These are phyloP conservation scores for Erythrolamprus reginae DNA, from an alignment of 2,113 vertebrate species.

Conservation along the genomic window DNA sequence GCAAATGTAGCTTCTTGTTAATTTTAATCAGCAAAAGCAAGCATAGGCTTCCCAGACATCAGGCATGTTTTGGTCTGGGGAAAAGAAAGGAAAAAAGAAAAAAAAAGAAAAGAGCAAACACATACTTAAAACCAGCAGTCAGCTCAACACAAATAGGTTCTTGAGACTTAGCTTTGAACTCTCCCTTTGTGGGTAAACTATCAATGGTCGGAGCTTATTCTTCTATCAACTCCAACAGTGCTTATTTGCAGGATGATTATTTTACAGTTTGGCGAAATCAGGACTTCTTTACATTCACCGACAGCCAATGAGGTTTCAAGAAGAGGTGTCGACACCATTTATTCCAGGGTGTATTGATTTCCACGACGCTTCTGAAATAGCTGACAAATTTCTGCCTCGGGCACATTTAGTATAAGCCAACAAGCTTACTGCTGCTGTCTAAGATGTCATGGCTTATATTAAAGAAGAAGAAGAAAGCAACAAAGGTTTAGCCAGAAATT, in stretches of 20 bases:
- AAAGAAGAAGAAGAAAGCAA: not conserved
- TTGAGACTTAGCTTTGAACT: not conserved
- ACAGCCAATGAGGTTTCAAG: not conserved
- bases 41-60: conserved; percentile 28
- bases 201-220: not conserved
- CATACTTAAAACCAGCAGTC: conserved; percentile 1
- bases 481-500: conserved; percentile 5
- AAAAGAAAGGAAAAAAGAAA: not conserved
- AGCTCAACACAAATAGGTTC: not conserved
- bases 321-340: not conserved
- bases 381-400: conserved; percentile 21
- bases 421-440: conserved; percentile 2
- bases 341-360: conserved; percentile 28
- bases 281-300: conserved; percentile 24
- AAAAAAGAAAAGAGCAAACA: not conserved
- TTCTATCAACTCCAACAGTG: not conserved
- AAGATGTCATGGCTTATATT: conserved; percentile 16
- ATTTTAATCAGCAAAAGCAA: conserved; percentile 33
- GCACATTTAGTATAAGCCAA: not conserved
- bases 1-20: conserved; percentile 6
- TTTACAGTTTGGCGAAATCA: not conserved
- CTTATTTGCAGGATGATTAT: conserved; percentile 25
- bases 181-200: not conserved
- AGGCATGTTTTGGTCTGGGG: conserved; percentile 23
- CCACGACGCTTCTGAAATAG: not conserved